Conservation (phyloP, 2,797 vertebrate species). For the Alouatta caraya region DNA sequence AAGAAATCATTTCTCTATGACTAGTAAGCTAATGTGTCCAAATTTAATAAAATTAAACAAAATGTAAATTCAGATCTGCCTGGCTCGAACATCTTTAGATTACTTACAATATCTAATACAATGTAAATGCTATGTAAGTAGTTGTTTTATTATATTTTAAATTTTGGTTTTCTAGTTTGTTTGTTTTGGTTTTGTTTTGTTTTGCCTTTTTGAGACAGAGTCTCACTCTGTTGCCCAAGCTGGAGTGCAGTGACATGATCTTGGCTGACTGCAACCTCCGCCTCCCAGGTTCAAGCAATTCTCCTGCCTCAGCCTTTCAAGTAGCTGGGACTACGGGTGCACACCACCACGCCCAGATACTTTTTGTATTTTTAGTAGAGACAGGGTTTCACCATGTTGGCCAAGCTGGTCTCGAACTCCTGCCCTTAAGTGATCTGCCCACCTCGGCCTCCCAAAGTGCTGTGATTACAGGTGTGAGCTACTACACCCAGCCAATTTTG, state of each 20-base stretch:
- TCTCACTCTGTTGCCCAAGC: no score
- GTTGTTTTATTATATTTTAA: not conserved
- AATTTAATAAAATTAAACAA: not conserved
- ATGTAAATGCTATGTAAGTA: not conserved
- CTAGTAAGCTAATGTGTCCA: not conserved
- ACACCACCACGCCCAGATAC: no score
- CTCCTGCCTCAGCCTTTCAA: no score
- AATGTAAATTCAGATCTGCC: conserved; percentile 8
- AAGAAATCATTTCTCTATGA: not conserved
- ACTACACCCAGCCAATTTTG: not conserved
- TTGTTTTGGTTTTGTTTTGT: not conserved
- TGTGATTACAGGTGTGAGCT: not conserved
- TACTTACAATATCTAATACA: not conserved
- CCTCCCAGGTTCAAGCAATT: no score
- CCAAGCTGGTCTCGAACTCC: no score
- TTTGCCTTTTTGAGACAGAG: not conserved
- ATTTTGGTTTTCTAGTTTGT: not conserved
- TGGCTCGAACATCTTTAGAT: not conserved
- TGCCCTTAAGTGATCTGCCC: no score
- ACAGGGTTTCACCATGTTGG: no score
- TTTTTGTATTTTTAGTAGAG: no score
- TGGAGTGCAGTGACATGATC: no score
- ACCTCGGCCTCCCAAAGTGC: no score
- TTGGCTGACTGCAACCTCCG: no score
- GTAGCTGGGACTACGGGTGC: no score